Conservation (phyloP, 2,888 invertebrate genomes). For the Rotaria macrura region DNA sequence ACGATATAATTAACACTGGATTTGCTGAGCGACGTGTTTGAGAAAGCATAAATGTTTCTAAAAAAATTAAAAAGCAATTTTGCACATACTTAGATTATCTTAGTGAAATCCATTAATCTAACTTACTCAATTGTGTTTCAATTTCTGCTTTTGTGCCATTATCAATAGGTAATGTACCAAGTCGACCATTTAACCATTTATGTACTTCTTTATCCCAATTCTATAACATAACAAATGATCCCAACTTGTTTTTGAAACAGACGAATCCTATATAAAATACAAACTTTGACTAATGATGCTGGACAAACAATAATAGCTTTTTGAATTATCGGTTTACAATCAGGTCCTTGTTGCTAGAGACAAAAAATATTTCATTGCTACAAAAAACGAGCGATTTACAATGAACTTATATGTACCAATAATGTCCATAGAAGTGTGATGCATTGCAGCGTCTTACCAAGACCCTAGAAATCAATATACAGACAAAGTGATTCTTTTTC, state of each 20-base stretch:
- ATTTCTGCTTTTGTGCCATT: conserved; percentile 65
- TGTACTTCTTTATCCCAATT: conserved; percentile 97
- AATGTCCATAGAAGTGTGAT: conserved; percentile 89
- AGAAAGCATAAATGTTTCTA: conserved; percentile 62
- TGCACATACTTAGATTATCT: not conserved
- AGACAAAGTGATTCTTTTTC: not conserved
- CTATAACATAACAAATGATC: conserved; percentile 41
- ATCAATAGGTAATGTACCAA: conserved; percentile 59
- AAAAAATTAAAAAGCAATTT: not conserved
- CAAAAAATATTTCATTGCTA: conserved; percentile 20
- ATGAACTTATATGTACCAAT: conserved; percentile 51
- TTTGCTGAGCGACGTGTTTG: conserved; percentile 66
- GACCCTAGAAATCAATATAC: conserved; percentile 56
- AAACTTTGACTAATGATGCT: conserved; percentile 79
- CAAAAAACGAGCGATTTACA: conserved; percentile 24
- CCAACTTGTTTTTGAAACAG: not conserved
- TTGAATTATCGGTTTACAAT: conserved; percentile 74
- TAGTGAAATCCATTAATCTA: not conserved
- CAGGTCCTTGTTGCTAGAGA: conserved; percentile 68
- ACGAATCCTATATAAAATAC: not conserved
- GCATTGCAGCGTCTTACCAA: conserved; percentile 94
- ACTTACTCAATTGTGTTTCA: conserved; percentile 54
- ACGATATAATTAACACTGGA: conserved; percentile 92
- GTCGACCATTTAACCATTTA: conserved; percentile 83
- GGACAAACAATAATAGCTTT: conserved; percentile 92